Conservation (phyloP, 2,888 invertebrate species). For the Epistrophe eligans region DNA sequence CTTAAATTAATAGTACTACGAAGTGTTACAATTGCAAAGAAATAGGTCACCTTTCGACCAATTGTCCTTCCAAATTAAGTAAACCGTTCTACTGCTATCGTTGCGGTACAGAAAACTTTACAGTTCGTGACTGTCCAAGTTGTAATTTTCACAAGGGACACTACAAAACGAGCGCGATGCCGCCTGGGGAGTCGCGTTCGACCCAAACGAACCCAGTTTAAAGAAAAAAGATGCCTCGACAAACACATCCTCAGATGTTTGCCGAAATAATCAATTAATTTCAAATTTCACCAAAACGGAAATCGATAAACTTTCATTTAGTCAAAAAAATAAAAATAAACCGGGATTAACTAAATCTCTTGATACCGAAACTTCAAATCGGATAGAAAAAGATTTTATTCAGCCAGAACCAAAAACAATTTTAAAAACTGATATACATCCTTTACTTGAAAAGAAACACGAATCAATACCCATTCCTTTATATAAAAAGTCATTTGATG, state of each 20-base stretch:
- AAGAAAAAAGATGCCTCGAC: conserved; percentile 17
- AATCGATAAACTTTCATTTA: background rate
- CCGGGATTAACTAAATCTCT: background rate
- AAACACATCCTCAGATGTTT: background rate
- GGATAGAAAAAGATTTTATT: background rate
- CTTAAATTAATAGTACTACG: too few relatives aligned
- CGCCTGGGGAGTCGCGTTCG: conserved; percentile 36
- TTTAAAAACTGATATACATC: too few relatives aligned
- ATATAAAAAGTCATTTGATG: conserved; percentile 12
- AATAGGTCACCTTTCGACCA: background rate
- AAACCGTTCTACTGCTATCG: background rate
- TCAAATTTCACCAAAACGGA: background rate
- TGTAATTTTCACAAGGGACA: conserved; percentile 13
- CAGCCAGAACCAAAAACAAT: background rate
- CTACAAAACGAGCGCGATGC: conserved; percentile 8
- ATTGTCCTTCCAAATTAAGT: background rate
- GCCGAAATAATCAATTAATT: background rate
- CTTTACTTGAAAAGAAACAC: background rate
- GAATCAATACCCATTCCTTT: background rate
- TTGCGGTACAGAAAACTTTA: conserved; percentile 5
- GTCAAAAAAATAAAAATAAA: background rate
- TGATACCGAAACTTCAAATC: background rate
- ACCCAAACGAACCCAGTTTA: conserved; percentile 41
- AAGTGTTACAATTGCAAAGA: conserved; percentile 12
- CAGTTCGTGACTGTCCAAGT: conserved; percentile 2